Conservation (phyloP, 2,797 vertebrate species). For the Myripristis murdjan region DNA sequence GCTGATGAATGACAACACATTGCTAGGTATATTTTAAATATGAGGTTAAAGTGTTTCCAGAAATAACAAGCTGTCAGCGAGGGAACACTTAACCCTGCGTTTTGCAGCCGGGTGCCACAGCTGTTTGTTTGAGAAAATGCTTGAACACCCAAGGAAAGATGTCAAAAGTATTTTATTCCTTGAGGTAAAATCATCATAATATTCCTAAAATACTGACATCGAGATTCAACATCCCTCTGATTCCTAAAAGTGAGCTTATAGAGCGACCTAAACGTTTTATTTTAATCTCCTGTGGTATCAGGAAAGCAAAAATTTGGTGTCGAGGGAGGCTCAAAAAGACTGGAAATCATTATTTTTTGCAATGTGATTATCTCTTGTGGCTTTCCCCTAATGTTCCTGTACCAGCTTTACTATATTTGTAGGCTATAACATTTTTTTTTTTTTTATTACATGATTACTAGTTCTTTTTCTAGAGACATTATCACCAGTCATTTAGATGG, state of each 20-base stretch:
- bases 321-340: no score
- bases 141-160: slow-evolving; percentile 10
- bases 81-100: slow-evolving; percentile 1
- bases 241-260: no score
- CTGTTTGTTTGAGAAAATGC: slow-evolving; percentile 1
- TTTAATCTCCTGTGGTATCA: no score
- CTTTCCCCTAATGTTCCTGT: not conserved
- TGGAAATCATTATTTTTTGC: no score
- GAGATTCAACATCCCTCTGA: not conserved
- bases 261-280: no score
- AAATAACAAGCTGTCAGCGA: slow-evolving; percentile 17
- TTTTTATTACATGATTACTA: not conserved
- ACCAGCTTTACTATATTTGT: not conserved
- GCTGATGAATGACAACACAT: slow-evolving; percentile 47
- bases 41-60: slow-evolving; percentile 24
- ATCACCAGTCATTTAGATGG: slow-evolving; percentile 53
- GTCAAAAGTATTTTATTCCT: not conserved
- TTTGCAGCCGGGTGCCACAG: not conserved
- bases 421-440: not conserved
- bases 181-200: not conserved
- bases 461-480: slow-evolving; percentile 31
- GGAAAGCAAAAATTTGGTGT: no score
- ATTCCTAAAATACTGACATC: not conserved
- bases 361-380: not conserved
- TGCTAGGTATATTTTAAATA: slow-evolving; percentile 32